phyloP scores from a whole-genome alignment of 2,797 vertebrate genomes.

The Siniperca scherzeri region DNA sequence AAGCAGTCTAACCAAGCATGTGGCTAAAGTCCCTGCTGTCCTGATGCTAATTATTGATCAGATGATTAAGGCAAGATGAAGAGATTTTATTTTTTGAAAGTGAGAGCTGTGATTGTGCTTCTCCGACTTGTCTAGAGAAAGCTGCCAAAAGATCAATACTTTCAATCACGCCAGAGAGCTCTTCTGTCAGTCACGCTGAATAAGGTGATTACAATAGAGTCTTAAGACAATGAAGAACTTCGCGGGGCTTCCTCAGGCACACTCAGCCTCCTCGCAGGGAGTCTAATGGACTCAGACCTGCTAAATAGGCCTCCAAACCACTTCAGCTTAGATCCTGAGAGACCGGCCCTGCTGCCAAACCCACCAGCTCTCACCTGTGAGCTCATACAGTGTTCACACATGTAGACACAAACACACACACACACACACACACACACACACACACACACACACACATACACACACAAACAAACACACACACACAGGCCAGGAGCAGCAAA shows the following conservation, averaged over 20 bases:
- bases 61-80: slow-evolving; percentile 97
- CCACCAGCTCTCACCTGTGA: slow-evolving; percentile 53
- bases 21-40: slow-evolving; percentile 88
- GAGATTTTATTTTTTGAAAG: slow-evolving; percentile 87
- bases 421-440: slow-evolving; percentile 7
- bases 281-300: slow-evolving; percentile 91
- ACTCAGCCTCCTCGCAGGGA: slow-evolving; percentile 87
- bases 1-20: slow-evolving; percentile 85
- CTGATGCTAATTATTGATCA: slow-evolving; percentile 95
- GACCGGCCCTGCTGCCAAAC: slow-evolving; percentile 34
- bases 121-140: slow-evolving; percentile 88
- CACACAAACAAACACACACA: neutral
- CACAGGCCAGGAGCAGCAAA: slow-evolving; percentile 19
- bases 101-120: slow-evolving; percentile 93
- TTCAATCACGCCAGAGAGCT: slow-evolving; percentile 93
- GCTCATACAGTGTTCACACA: slow-evolving; percentile 12
- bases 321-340: slow-evolving; percentile 60
- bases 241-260: slow-evolving; percentile 87
- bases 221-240: slow-evolving; percentile 97
- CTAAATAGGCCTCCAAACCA: slow-evolving; percentile 82
- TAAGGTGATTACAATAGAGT: slow-evolving; percentile 98
- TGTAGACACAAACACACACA: slow-evolving; percentile 16
- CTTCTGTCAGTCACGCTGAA: slow-evolving; percentile 94
- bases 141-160: slow-evolving; percentile 93
- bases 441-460: slow-evolving; percentile 1